Conservation (phyloP, 2,797 vertebrate species). For the Enteromius radiatus region DNA sequence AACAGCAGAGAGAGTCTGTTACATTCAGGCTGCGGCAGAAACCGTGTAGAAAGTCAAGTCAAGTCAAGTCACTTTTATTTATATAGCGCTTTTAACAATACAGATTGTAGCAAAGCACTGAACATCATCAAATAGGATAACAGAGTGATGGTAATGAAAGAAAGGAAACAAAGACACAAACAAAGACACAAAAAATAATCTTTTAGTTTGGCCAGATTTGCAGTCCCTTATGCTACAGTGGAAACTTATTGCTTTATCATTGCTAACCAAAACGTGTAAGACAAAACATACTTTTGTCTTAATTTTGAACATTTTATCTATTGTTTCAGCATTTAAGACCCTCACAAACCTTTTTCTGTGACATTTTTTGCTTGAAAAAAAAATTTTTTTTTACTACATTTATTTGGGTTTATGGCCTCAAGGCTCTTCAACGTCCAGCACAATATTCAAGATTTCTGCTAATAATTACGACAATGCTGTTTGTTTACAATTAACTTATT, state of each 20-base stretch:
- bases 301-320: background rate
- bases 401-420: background rate
- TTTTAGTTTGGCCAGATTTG: background rate
- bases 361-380: background rate
- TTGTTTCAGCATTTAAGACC: background rate
- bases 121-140: too few species aligned
- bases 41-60: slow-evolving; percentile 70
- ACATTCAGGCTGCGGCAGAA: slow-evolving; percentile 17
- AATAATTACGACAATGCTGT: background rate
- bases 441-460: background rate
- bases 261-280: background rate
- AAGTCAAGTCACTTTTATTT: too few species aligned
- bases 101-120: too few species aligned
- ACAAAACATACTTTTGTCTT: background rate
- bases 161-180: slow-evolving; percentile 62
- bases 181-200: too few species aligned
- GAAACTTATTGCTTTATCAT: background rate
- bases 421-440: background rate
- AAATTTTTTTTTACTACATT: background rate
- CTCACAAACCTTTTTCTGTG: background rate
- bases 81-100: too few species aligned
- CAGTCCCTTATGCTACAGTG: background rate
- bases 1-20: background rate
- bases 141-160: too few species aligned
- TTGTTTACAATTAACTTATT: background rate